These are phyloP conservation scores for Heterotis niloticus DNA, from an alignment of 2,113 vertebrate genomes.

Conservation along the genomic window DNA sequence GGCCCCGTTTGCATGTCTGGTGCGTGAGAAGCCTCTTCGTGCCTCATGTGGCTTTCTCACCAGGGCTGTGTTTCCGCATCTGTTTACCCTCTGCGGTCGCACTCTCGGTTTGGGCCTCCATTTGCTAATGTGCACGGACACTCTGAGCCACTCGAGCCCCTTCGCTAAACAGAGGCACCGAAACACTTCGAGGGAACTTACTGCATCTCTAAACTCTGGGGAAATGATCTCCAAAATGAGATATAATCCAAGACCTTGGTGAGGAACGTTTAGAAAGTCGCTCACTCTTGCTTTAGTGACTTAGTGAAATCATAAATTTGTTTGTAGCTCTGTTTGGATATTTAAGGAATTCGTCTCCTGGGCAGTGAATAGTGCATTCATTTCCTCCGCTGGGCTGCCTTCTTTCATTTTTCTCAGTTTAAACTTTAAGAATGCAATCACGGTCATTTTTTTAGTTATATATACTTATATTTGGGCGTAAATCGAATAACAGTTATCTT, in stretches of 20 bases:
- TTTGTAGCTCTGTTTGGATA: neutral
- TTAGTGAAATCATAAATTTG: neutral
- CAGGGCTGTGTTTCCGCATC: neutral
- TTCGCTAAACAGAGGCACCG: neutral
- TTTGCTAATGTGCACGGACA: neutral
- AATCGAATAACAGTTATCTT: no score
- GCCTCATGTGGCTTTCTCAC: neutral
- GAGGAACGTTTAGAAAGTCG: neutral
- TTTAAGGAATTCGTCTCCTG: neutral
- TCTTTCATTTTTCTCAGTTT: no score
- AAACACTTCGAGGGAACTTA: neutral
- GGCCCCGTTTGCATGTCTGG: neutral
- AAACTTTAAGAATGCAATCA: no score
- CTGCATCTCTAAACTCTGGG: neutral
- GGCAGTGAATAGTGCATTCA: neutral
- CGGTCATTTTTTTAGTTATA: no score
- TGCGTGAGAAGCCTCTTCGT: no score
- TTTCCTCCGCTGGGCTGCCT: no score
- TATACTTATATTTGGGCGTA: no score
- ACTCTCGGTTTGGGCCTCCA: neutral
- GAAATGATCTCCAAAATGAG: neutral
- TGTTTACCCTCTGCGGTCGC: neutral
- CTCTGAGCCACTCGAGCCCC: neutral
- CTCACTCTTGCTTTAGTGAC: slow-evolving; percentile 6
- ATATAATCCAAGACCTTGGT: neutral